Base-by-base conservation (phyloP, 2,888 invertebrate genomes). In the Acleris cristana region DNA sequence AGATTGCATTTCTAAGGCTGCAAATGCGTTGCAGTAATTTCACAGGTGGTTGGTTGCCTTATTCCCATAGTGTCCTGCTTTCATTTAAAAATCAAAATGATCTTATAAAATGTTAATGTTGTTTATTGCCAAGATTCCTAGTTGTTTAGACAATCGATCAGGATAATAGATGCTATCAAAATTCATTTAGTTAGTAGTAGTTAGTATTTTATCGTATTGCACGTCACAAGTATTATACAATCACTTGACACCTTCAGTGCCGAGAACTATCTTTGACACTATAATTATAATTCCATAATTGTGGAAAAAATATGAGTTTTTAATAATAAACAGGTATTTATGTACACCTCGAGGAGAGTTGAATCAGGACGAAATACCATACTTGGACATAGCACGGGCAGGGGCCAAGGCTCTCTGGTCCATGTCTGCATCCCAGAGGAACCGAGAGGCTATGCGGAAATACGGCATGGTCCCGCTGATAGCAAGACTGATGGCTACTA, bases 361-460 rank as follows among this genome's bases (percentile, higher is more conserved):
- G 61, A 94, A 85, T 70, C 83, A 86, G 62, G 94, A 95, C 30
- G 96, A 96, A 56, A 82, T 91, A 26, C 95, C 96, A 73, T 93
- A 92, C 69, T 87, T 97, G 53, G 94, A 95, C 68, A 96, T 97
- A 71, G 96, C 96, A 0, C 94, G 95, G 70, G 96, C 96, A 14
- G 96, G 97, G 0, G 97, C 98, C 0, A 95, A 96, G 75, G 98
- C 98, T 0, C 88, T 99, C 4, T 98, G 98, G 96, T 97, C 98
- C 0, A 94, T 98, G 81, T 97, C 98, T 23, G 95, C 96, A 34
- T 97, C 97, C 10, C 95, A 95, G 69, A 95, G 96, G 76, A 97
- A 97, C 78, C 96, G 96, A 75, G 96, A 96, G 77, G 94, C 94
- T 74, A 97, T 96, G 95, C 95, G 95, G 79, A 96, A 94, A 85